These are phyloP conservation scores for Drosophila nikananu DNA, from an alignment of 1,140 invertebrate genomes.

Conservation along the genomic window DNA sequence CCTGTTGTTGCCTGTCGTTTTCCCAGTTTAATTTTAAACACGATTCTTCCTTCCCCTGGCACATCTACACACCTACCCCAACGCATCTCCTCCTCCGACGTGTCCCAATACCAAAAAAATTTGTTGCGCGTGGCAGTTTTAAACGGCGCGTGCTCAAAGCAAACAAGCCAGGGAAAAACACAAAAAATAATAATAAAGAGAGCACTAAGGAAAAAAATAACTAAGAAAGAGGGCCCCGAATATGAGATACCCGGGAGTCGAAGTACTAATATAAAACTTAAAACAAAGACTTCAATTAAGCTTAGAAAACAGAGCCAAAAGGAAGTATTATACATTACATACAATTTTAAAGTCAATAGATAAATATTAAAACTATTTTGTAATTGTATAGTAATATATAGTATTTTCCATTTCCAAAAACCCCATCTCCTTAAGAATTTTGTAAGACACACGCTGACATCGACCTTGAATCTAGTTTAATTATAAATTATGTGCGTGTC, in stretches of 20 bases:
- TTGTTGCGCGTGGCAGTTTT: slow-evolving; percentile 75
- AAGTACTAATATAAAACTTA: neutral
- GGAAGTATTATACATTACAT: neutral
- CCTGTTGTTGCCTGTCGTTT: slow-evolving; percentile 44
- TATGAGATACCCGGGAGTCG: slow-evolving; percentile 1
- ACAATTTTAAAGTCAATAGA: neutral
- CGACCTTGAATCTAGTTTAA: slow-evolving; percentile 5
- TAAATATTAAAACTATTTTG: neutral
- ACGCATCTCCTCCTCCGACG: neutral
- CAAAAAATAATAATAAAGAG: slow-evolving; percentile 11
- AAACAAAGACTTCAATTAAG: neutral
- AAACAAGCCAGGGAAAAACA: slow-evolving; percentile 52
- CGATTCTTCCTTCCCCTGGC: slow-evolving; percentile 41
- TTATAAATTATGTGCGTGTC: slow-evolving; percentile 18
- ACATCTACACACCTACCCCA: neutral
- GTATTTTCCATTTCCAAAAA: neutral
- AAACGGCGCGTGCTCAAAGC: slow-evolving; percentile 74
- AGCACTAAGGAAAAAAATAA: slow-evolving; percentile 4
- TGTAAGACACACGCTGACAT: neutral
- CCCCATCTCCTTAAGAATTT: neutral
- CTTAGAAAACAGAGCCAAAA: neutral
- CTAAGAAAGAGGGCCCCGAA: neutral
- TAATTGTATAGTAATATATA: neutral
- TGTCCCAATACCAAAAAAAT: slow-evolving; percentile 44
- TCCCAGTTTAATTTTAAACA: slow-evolving; percentile 75